phyloP scores from a whole-genome alignment of 2,113 vertebrate genomes.

The Coptodon rendalli region DNA sequence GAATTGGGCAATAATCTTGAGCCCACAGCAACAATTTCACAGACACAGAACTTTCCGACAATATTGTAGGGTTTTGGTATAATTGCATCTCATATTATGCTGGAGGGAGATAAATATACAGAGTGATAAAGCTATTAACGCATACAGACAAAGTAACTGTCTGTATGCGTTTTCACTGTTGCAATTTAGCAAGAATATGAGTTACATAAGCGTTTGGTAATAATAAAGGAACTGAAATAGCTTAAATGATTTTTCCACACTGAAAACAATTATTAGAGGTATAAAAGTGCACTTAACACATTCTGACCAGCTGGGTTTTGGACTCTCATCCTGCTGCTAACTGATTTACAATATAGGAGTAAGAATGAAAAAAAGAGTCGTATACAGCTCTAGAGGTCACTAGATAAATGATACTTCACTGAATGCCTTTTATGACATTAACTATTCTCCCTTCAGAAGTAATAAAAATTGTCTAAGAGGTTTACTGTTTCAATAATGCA shows the following conservation, averaged over 20 bases:
- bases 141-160: conserved; percentile 13
- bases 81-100: conserved; percentile 51
- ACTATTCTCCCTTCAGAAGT: conserved; percentile 17
- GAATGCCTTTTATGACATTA: conserved; percentile 22
- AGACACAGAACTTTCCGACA: conserved; percentile 42
- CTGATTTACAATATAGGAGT: neutral
- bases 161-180: neutral
- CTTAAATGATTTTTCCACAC: neutral
- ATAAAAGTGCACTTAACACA: neutral
- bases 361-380: neutral
- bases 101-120: conserved; percentile 36
- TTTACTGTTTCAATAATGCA: conserved; percentile 49
- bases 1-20: conserved; percentile 53
- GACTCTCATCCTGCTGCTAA: neutral
- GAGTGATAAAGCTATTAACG: conserved; percentile 31
- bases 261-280: neutral
- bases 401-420: conserved; percentile 40
- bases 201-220: neutral
- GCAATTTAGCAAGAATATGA: neutral
- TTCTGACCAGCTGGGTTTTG: neutral
- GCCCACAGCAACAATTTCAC: conserved; percentile 49
- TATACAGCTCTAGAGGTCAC: conserved; percentile 40
- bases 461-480: conserved; percentile 41
- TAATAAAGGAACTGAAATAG: neutral
- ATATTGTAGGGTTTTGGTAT: conserved; percentile 37